phyloP scores from a whole-genome alignment of 2,113 vertebrate species.

The Neoarius graeffei region DNA sequence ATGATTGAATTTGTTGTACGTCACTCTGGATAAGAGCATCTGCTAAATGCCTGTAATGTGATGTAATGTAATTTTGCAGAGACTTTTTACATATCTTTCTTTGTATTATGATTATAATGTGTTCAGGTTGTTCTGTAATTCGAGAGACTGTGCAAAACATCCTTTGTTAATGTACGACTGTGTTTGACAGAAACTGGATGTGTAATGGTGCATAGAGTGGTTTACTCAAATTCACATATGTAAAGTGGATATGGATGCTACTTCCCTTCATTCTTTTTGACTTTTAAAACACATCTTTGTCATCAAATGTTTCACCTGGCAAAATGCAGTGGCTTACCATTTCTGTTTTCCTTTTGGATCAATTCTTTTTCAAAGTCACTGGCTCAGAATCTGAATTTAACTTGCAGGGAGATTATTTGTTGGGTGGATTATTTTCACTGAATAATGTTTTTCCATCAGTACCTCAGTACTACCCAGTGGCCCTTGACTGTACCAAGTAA shows the following conservation, averaged over 20 bases:
- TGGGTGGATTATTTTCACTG: conserved; percentile 51
- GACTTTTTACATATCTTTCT: not conserved
- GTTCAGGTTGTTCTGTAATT: not conserved
- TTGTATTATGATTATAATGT: not conserved
- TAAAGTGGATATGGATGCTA: conserved; percentile 36
- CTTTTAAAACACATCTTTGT: conserved; percentile 2
- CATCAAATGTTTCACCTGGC: not conserved
- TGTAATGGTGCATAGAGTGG: conserved; percentile 34
- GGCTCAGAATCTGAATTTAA: conserved; percentile 42
- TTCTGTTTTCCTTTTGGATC: conserved; percentile 32
- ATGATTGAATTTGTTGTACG: no score
- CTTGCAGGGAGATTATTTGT: conserved; percentile 44
- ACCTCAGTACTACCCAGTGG: conserved; percentile 18
- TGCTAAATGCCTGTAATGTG: no score
- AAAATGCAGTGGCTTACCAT: conserved; percentile 30
- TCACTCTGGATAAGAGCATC: no score
- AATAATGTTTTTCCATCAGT: conserved; percentile 1
- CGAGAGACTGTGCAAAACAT: not conserved
- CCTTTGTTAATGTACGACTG: not conserved
- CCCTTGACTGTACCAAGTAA: conserved; percentile 41
- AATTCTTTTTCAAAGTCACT: not conserved
- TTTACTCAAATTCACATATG: conserved; percentile 51
- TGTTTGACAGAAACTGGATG: conserved; percentile 28
- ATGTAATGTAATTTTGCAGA: not conserved
- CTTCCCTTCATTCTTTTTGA: not conserved